Base-by-base conservation (phyloP, 2,113 vertebrate genomes). In the Corythornis madagascariensis region DNA sequence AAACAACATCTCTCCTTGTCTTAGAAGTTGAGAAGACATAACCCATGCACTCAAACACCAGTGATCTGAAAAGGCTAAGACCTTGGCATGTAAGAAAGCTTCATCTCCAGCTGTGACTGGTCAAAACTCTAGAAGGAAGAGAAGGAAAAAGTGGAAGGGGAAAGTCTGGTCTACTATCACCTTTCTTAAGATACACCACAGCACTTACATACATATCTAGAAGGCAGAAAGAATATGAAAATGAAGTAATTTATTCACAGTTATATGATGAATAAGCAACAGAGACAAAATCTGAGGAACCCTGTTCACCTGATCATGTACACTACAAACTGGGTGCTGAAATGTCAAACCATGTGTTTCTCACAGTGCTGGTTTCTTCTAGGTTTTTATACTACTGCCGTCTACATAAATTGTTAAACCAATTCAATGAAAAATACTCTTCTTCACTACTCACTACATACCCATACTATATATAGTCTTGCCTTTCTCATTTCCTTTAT, bases 201-300 rank as follows among this genome's bases (percentile, higher is more conserved):
- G 53, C 55, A 69, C 9, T 47, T 6, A 76, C 1, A 52, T 5
- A 3, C 1, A 1, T 18, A 4, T 11, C 18, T 0, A 50, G 15
- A 86, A 77, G 43, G 4, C n/a, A 79, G 16, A 56, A 74, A 69
- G 29, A 87, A 47, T 7, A 64, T 2, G 3, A 91, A 79, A 92
- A 65, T 18, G 3, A 73, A 40, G 31, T 10, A 71, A 40, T n/a
- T 66, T 45, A 59, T 9, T 74, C 42, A 82, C 3, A 65, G 13
- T 47, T 6, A 13, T 1, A 4, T 40, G 8, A 38, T 16, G 10
- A 88, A 72, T 5, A 69, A 47, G 8, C 13, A 85, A 43, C 22
- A 55, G 3, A 16, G 8, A 31, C 13, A 65, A 72, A 92, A 79
- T 20, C 7, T 40, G 19, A 85, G 72, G 29, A 88, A 28, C 5